A percentile compares a stretch with the other conserved stretches of the same genome.
Conservation (phyloP, 1,140 invertebrate genomes). For the Oryzaephilus surinamensis region DNA sequence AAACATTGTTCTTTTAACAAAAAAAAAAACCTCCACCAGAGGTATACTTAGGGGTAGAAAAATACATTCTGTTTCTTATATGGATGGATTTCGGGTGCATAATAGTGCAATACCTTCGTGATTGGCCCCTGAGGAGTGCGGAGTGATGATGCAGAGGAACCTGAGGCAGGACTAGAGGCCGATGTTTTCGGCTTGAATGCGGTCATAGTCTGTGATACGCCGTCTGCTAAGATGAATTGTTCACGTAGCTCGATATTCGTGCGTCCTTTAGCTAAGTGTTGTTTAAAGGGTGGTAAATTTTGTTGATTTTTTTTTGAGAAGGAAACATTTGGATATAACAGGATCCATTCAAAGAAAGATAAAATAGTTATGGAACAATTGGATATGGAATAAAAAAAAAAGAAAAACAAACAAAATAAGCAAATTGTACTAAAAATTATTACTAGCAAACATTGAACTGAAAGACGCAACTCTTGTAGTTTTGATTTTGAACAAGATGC, state of each 20-base stretch:
- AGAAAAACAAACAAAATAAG: conserved; percentile 35
- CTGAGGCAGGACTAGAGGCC: conserved; percentile 60
- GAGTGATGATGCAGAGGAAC: conserved; percentile 52
- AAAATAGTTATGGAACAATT: conserved; percentile 12
- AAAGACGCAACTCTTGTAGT: too few relatives aligned
- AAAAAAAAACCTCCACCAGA: too few relatives aligned
- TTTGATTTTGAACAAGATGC: too few relatives aligned
- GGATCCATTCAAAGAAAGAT: conserved; percentile 13
- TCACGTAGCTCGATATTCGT: conserved; percentile 98
- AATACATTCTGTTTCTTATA: neutral
- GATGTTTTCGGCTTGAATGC: conserved; percentile 86
- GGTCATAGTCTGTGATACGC: conserved; percentile 95
- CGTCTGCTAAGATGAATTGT: conserved; percentile 96
- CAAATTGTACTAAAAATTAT: conserved; percentile 16
- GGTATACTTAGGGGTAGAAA: too few relatives aligned
- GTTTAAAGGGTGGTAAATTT: conserved; percentile 31
- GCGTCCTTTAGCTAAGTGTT: conserved; percentile 87
- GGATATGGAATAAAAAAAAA: conserved; percentile 18
- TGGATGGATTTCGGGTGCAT: neutral
- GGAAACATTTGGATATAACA: conserved; percentile 24
- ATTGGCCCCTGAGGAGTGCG: conserved; percentile 72
- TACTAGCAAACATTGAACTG: conserved; percentile 3
- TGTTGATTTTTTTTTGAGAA: conserved; percentile 9
- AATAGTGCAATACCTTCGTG: conserved; percentile 65
- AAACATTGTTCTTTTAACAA: too few relatives aligned